A percentile compares a stretch with the other conserved stretches of the same genome.
Conservation (phyloP, 2,888 invertebrate species). For the Limnephilus lunatus region DNA sequence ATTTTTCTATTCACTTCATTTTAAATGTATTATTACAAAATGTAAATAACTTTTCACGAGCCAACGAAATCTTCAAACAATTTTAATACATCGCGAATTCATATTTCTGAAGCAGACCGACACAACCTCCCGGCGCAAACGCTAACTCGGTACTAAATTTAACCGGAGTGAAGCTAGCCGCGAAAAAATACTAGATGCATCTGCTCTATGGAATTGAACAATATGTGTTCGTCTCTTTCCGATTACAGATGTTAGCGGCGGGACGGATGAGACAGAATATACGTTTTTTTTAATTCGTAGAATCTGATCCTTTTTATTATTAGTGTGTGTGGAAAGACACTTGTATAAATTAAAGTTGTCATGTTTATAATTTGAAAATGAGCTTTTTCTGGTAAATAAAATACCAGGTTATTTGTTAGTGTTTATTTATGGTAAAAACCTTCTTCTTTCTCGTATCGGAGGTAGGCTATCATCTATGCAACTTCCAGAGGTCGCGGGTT, state of each 20-base stretch:
- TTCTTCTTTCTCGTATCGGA: too few species aligned
- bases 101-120: conserved; percentile 43
- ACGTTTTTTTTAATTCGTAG: neutral
- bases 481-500: too few species aligned
- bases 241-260: neutral
- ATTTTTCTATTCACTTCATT: conserved; percentile 25
- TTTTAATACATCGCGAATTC: conserved; percentile 54
- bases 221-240: conserved; percentile 37
- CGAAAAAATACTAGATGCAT: conserved; percentile 50
- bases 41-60: neutral
- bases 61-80: neutral
- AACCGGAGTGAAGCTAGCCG: conserved; percentile 50
- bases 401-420: neutral
- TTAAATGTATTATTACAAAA: neutral
- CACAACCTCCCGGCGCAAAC: conserved; percentile 39
- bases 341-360: neutral
- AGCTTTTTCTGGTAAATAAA: neutral
- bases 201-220: conserved; percentile 39
- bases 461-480: too few species aligned
- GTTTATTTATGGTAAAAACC: too few species aligned
- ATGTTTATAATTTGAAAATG: neutral
- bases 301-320: conserved; percentile 7
- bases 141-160: conserved; percentile 49
- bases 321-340: neutral
- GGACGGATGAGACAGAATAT: neutral